phyloP scores from a whole-genome alignment of 2,888 invertebrate species.

The Nymphalis polychloros region DNA sequence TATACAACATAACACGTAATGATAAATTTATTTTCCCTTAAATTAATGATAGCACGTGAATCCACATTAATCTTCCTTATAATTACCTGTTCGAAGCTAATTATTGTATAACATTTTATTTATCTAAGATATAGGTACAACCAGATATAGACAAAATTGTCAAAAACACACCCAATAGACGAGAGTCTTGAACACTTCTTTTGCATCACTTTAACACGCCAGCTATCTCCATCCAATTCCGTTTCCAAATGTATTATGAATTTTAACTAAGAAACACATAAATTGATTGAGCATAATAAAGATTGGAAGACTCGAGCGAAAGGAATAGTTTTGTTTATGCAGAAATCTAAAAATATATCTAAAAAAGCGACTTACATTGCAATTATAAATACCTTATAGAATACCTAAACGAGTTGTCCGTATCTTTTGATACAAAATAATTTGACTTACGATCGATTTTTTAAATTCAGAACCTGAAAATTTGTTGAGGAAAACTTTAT shows the following conservation, averaged over 20 bases:
- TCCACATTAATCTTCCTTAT: constrained; percentile 47
- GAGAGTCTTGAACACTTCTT: constrained; percentile 64
- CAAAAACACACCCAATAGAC: constrained; percentile 53
- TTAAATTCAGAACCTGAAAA: constrained; percentile 5
- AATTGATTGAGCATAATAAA: constrained; percentile 55
- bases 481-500: not conserved
- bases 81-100: constrained; percentile 55
- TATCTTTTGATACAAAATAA: constrained; percentile 7
- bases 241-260: constrained; percentile 27
- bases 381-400: constrained; percentile 32
- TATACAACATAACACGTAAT: constrained; percentile 29
- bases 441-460: constrained; percentile 1
- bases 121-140: constrained; percentile 55
- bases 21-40: constrained; percentile 25
- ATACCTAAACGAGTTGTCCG: constrained; percentile 10
- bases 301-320: constrained; percentile 69
- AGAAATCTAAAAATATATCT: constrained; percentile 29
- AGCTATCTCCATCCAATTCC: constrained; percentile 15
- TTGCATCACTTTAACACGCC: constrained; percentile 43
- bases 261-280: constrained; percentile 37
- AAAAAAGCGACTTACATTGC: constrained; percentile 29
- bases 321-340: constrained; percentile 38
- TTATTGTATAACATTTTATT: constrained; percentile 50
- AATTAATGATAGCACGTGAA: constrained; percentile 52
- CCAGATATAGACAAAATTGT: constrained; percentile 54